Base-by-base conservation (phyloP, 2,113 vertebrate genomes). In the Colaptes auratus region DNA sequence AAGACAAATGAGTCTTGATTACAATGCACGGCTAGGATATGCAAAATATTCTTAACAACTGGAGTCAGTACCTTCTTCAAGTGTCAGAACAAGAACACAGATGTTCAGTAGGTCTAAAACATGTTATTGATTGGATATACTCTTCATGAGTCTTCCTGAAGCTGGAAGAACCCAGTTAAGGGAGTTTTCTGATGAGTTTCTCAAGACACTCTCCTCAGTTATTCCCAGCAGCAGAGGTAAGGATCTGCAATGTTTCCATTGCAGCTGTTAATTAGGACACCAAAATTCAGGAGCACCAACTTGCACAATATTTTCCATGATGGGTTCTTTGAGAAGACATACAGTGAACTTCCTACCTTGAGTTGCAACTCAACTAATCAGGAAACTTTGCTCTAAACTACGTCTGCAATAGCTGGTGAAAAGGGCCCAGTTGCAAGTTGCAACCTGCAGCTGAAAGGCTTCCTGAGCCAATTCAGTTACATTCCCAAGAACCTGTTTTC, bases 1-100 rank as follows among this genome's bases (percentile, higher is more conserved):
- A 92, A 94, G 67, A 83, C 88, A 91, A 96, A 96, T 30, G 83
- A 86, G 75, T 91, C 86, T 93, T 88, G 82, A 87, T 96, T 92
- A 92, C 71, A 72, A 61, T 1, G 3, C 31, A 55, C 1, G 24
- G 90, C 67, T 91, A 88, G 0, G 4, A 74, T 44, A 90, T 15
- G 69, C 30, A 81, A 77, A 96, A 75, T 53, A 70, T 66, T 73
- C 77, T 79, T 79, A 89, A 63, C 30, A 56, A 71, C 58, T 65
- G 58, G 27, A 69, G 74, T 82, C 73, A 73, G 74, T 28, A 77
- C 74, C 25, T 58, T 48, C 63, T 90, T 87, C 79, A 65, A 91
- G 44, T 14, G 25, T 78, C 73, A 59, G 61, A 94, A 76, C 18
- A 63, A 73, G 58, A 82, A 83, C 61, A 82, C 55, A 89, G 80